phyloP scores from a whole-genome alignment of 2,113 vertebrate species.

The Arenaria interpres region DNA sequence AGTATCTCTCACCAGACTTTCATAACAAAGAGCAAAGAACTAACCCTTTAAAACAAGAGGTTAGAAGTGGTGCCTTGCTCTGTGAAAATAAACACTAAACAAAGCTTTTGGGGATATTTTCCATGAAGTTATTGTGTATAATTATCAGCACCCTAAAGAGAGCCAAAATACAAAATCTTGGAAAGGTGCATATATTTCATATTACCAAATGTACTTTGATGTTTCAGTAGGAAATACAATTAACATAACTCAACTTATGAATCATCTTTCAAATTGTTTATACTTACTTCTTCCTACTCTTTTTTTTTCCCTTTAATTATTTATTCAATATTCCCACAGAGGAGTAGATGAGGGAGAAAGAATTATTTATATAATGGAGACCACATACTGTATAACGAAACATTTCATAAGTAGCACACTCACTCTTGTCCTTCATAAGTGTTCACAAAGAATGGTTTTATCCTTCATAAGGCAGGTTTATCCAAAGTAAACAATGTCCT shows the following conservation, averaged over 20 bases:
- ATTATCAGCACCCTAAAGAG: neutral
- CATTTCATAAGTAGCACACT: slow-evolving; percentile 49
- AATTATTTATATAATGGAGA: slow-evolving; percentile 60
- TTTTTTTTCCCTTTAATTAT: slow-evolving; percentile 24
- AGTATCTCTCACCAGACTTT: neutral
- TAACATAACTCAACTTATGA: slow-evolving; percentile 50
- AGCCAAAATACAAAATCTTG: slow-evolving; percentile 34
- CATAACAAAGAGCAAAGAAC: neutral
- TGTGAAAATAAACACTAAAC: slow-evolving; percentile 26
- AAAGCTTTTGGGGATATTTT: slow-evolving; percentile 23
- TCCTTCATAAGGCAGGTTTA: slow-evolving; percentile 21
- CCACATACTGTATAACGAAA: slow-evolving; percentile 34
- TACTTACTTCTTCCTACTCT: slow-evolving; percentile 44
- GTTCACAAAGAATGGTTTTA: slow-evolving; percentile 55
- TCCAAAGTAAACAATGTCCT: slow-evolving; percentile 57
- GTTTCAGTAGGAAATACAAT: slow-evolving; percentile 42
- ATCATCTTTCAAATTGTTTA: slow-evolving; percentile 63
- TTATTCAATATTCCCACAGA: slow-evolving; percentile 53
- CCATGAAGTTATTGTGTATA: neutral
- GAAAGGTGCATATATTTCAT: slow-evolving; percentile 29
- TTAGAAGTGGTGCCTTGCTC: neutral
- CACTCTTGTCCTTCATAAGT: slow-evolving; percentile 49
- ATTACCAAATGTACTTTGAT: slow-evolving; percentile 40
- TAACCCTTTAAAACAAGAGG: neutral
- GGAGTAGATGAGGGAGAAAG: slow-evolving; percentile 23